A percentile compares a stretch with the other conserved stretches of the same genome.
Evolutionary conservation across 2,113 vertebrate species (phyloP).

Genomic region (Pteropus alecto): DNA sequence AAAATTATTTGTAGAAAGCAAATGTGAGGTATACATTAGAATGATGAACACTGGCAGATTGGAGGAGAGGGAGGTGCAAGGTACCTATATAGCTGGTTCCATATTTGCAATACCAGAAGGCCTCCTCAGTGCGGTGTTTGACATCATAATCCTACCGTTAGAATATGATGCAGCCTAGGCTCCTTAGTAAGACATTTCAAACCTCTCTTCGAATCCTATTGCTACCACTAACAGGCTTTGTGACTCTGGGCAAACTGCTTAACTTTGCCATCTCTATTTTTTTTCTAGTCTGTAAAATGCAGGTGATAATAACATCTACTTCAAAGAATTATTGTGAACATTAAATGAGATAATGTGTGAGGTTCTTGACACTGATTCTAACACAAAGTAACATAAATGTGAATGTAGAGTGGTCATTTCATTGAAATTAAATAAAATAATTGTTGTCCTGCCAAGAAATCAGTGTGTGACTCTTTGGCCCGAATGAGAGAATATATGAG

Average conservation of each 20-base stretch:
- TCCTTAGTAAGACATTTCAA: background rate
- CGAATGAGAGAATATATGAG: background rate
- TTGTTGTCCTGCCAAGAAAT: background rate
- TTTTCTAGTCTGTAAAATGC: background rate
- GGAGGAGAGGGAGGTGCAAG: background rate
- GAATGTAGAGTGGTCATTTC: background rate
- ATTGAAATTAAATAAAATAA: conserved; percentile 23
- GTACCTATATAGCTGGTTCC: background rate
- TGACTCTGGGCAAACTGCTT: background rate
- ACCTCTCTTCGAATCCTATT: background rate
- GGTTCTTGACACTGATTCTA: background rate
- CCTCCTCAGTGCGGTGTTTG: background rate
- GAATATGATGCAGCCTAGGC: background rate
- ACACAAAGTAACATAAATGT: background rate
- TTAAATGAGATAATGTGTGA: background rate
- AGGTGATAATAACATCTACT: background rate
- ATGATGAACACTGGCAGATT: background rate
- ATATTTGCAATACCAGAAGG: background rate
- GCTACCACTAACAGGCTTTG: background rate
- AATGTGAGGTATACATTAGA: background rate
- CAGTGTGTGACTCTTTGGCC: background rate
- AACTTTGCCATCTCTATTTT: background rate
- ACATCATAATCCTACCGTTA: background rate
- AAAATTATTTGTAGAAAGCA: conserved; percentile 21
- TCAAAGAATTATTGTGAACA: background rate